Conservation (phyloP, 2,113 vertebrate species). For the Dicaeum eximium region DNA sequence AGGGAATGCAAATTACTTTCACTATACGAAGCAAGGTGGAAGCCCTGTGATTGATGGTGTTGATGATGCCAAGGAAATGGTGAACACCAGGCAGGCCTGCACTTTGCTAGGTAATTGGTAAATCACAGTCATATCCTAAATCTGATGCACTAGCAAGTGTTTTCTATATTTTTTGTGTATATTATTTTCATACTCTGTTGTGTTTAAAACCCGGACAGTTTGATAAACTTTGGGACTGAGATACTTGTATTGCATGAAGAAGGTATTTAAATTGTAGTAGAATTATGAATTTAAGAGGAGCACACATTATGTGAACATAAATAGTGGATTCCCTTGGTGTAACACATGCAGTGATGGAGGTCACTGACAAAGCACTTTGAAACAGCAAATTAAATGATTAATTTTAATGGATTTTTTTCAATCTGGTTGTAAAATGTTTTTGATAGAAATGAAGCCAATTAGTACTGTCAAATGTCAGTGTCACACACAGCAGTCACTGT, state of each 20-base stretch:
- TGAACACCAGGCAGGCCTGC: conserved; percentile 87
- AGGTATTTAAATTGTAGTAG: not conserved
- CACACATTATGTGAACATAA: not conserved
- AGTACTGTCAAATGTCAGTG: not conserved
- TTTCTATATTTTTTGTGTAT: not conserved
- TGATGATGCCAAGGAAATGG: conserved; percentile 91
- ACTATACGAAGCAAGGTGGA: conserved; percentile 90
- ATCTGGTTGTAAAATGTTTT: not conserved
- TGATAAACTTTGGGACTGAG: not conserved
- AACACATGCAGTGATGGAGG: not conserved
- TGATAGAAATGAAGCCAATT: not conserved
- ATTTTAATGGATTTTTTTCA: not conserved
- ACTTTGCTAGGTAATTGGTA: conserved; percentile 84
- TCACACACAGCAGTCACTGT: not conserved
- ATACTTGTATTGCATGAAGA: not conserved
- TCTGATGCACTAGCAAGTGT: not conserved
- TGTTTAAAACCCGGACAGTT: not conserved
- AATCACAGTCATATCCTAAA: not conserved
- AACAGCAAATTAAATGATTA: not conserved
- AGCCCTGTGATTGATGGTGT: conserved; percentile 91
- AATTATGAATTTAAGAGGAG: not conserved
- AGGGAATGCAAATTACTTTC: conserved; percentile 86
- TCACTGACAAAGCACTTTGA: not conserved
- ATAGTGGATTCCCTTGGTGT: not conserved
- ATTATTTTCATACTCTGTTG: not conserved